A percentile compares a stretch with the other conserved stretches of the same genome.
These are phyloP conservation scores for Sorex araneus DNA, from an alignment of 2,113 vertebrate species.

Conservation along the genomic window DNA sequence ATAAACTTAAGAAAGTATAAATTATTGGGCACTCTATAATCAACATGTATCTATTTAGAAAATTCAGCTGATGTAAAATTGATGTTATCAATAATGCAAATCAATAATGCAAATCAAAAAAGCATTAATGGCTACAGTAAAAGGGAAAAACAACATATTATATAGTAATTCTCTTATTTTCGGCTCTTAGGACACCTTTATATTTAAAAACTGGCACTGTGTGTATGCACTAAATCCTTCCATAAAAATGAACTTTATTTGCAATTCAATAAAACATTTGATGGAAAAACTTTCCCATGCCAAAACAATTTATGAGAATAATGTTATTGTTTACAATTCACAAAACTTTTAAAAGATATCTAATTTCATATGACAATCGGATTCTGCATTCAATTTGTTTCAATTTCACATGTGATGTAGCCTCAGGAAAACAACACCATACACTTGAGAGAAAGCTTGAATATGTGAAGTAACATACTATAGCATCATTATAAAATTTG, in stretches of 20 bases:
- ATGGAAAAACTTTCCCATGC: constrained; percentile 27
- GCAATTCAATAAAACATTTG: not conserved
- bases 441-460: not conserved
- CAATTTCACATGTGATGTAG: not conserved
- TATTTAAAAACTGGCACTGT: not conserved
- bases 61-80: not conserved
- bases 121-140: not conserved
- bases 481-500: not conserved
- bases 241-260: not conserved
- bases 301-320: not conserved
- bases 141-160: not conserved
- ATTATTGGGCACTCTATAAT: not conserved
- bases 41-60: not conserved
- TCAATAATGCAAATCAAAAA: not conserved
- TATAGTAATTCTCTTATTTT: not conserved
- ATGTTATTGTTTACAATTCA: not conserved
- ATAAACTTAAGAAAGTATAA: constrained; percentile 11
- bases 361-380: not conserved
- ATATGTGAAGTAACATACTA: not conserved
- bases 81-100: not conserved
- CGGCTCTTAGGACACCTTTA: not conserved
- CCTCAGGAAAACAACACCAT: not conserved
- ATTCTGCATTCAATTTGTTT: not conserved
- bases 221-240: not conserved
- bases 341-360: not conserved